These are phyloP conservation scores for Caenorhabditis doughertyi DNA, from an alignment of 2,888 invertebrate genomes.

Conservation along the genomic window DNA sequence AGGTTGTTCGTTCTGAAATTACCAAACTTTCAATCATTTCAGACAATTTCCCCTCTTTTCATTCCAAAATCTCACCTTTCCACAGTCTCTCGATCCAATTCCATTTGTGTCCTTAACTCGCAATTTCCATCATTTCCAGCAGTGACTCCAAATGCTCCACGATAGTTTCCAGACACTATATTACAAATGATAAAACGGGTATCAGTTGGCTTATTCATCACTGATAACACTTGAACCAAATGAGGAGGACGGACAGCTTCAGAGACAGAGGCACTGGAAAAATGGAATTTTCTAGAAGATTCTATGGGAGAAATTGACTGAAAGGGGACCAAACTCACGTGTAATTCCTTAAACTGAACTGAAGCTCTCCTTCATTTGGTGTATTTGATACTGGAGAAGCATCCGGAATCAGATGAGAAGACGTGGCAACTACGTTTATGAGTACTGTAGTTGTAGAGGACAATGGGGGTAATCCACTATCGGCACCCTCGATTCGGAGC, in stretches of 20 bases:
- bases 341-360: conserved; percentile 79
- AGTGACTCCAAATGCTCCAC: conserved; percentile 79
- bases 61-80: conserved; percentile 64
- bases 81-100: conserved; percentile 81
- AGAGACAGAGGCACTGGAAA: conserved; percentile 79
- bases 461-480: conserved; percentile 91
- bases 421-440: conserved; percentile 74
- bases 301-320: not conserved
- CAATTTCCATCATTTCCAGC: conserved; percentile 80
- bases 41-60: not conserved
- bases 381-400: conserved; percentile 63
- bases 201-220: conserved; percentile 80
- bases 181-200: conserved; percentile 79
- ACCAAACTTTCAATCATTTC: too few species aligned
- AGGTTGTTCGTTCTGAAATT: too few species aligned
- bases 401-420: conserved; percentile 72
- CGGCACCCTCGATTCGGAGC: conserved; percentile 89
- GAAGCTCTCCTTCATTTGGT: conserved; percentile 73
- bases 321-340: conserved; percentile 70
- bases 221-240: conserved; percentile 77
- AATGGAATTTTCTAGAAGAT: too few species aligned
- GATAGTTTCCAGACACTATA: conserved; percentile 81
- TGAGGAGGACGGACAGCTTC: conserved; percentile 80
- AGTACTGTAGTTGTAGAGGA: conserved; percentile 91
- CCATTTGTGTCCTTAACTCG: conserved; percentile 80